Percentiles rank a stretch among this genome's conserved stretches.
Evolutionary conservation across 2,888 invertebrate species (phyloP).

Genomic region (Entomobrya proxima): DNA sequence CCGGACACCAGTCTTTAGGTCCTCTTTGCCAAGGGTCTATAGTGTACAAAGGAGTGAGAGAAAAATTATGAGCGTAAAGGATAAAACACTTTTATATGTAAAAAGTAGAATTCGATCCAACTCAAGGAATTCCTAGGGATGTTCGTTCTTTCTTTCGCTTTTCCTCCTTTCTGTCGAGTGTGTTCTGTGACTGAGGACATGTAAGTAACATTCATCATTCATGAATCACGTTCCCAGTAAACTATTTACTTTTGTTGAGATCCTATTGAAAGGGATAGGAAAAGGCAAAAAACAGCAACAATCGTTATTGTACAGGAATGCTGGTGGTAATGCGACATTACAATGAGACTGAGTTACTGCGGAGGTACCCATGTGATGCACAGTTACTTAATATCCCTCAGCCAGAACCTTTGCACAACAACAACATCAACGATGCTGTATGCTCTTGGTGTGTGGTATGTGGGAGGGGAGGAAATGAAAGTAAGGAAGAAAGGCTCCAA

Average conservation of each 20-base stretch:
- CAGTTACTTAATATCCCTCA: conserved; percentile 47
- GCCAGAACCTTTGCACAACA: conserved; percentile 6
- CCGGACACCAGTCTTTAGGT: conserved; percentile 62
- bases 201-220: conserved; percentile 64
- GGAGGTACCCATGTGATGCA: conserved; percentile 38
- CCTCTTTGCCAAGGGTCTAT: conserved; percentile 68
- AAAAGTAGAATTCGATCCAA: conserved; percentile 35
- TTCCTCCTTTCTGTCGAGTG: not conserved
- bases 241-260: conserved; percentile 30
- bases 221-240: conserved; percentile 57
- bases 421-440: not conserved
- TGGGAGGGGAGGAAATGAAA: not conserved
- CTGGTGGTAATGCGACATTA: conserved; percentile 46
- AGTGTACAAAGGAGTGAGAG: not conserved
- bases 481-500: not conserved
- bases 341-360: conserved; percentile 30
- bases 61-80: conserved; percentile 16
- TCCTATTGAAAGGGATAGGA: conserved; percentile 22
- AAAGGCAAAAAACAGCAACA: conserved; percentile 7
- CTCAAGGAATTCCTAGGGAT: conserved; percentile 20
- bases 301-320: not conserved
- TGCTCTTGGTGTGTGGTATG: not conserved
- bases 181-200: conserved; percentile 31
- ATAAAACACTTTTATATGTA: conserved; percentile 19
- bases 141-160: conserved; percentile 35